Base-by-base conservation (phyloP, 2,797 vertebrate species). In the Pseudomugil gertrudae region DNA sequence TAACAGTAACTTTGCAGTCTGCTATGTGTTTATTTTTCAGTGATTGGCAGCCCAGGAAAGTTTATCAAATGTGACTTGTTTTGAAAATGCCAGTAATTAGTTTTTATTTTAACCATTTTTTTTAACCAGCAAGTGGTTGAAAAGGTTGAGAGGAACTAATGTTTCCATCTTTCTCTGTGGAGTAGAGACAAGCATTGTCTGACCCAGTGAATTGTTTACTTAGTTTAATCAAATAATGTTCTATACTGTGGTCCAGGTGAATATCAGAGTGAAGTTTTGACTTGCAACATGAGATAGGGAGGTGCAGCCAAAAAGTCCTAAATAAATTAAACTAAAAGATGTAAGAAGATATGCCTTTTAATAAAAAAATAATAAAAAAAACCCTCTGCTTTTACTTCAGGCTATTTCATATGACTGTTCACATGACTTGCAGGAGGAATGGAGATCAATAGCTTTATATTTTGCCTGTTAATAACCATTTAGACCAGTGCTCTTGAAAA, bases 271-370 rank as follows among this genome's bases (percentile, higher is more conserved):
- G 83, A 80, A 82, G 82, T 78, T 74, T 24, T 36, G 52, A 61
- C 62, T 32, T 76, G 83, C 63, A 83, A 83, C 77, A 70, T 66
- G 76, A 89, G 74, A 69, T 66, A 10, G 45, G 47, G 67, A 29
- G 57, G 51, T 47, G 53, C 17, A 33, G 57, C 65, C 76, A 79
- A 63, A 63, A 63, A 43, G 30, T 23, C 9, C 68, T 88, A 17
- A 85, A 87, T 87, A 66, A 52, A 29, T 52, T 8, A 52, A 52
- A 14, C 7, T 29, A 27, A 52, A 52, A 52, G 26, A 29, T 29
- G 7, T 9, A 52, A 17, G 27, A 60, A 35, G n/a, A 56, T 53
- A 54, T 63, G 47, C 11, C 29, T n/a, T 62, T 47, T 60, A 13
- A 26, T 29, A 47, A 33, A 29, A 65, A 38, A 38, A 21, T 35